A percentile compares a stretch with the other conserved stretches of the same genome.
phyloP scores from a whole-genome alignment of 2,888 invertebrate genomes.

The Leucophenga montana region DNA sequence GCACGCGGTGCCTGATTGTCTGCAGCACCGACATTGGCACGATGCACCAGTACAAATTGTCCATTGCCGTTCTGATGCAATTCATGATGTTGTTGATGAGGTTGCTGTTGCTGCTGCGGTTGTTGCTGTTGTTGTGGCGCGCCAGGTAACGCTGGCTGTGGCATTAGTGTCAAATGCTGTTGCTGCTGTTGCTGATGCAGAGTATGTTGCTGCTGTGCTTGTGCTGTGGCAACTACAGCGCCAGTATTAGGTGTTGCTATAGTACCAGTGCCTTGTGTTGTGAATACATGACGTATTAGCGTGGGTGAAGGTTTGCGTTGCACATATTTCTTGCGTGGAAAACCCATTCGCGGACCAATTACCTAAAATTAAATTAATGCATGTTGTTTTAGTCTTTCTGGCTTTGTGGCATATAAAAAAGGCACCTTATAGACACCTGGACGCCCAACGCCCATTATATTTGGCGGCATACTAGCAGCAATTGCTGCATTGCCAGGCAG shows the following conservation, averaged over 20 bases:
- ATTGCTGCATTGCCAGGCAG: constrained; percentile 46
- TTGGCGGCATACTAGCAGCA: constrained; percentile 59
- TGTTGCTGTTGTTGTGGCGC: constrained; percentile 35
- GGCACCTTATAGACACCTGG: constrained; percentile 71
- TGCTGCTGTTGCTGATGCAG: constrained; percentile 53
- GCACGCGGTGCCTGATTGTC: constrained; percentile 84
- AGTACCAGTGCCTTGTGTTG: constrained; percentile 55
- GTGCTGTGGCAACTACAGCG: constrained; percentile 28
- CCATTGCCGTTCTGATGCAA: constrained; percentile 75
- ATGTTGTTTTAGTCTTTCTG: neutral
- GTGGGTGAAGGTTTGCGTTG: constrained; percentile 78
- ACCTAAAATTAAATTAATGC: constrained; percentile 55
- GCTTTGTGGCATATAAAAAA: neutral
- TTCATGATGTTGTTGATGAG: constrained; percentile 58
- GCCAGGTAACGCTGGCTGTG: constrained; percentile 38
- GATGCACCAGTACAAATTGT: constrained; percentile 87
- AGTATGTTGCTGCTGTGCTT: constrained; percentile 30
- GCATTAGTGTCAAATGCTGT: constrained; percentile 46
- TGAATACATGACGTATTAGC: constrained; percentile 78
- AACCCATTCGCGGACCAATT: constrained; percentile 72
- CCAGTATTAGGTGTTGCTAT: constrained; percentile 30
- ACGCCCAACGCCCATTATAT: constrained; percentile 69
- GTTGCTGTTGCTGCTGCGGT: constrained; percentile 47
- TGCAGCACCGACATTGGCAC: constrained; percentile 77
- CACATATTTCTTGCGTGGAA: constrained; percentile 74